phyloP scores from a whole-genome alignment of 92 coral and sea anemone genomes.

The Phenganax subtilis region DNA sequence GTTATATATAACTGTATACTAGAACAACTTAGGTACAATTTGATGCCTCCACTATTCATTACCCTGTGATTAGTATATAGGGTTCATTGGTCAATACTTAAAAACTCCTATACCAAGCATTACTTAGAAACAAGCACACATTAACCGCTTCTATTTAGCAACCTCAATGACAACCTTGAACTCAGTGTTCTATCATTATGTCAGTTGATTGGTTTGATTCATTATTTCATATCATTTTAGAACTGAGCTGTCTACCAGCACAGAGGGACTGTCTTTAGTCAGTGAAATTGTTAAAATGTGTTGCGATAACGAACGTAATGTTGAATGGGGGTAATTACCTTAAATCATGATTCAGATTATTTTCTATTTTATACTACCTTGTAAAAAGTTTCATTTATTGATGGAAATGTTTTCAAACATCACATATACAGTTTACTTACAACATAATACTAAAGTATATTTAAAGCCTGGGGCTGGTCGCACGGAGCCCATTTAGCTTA shows the following conservation, averaged over 20 bases:
- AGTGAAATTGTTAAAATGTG: constrained; percentile 71
- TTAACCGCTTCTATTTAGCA: too few species aligned
- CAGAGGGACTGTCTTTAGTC: constrained; percentile 59
- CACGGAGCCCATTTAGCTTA: too few species aligned
- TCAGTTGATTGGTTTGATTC: background rate
- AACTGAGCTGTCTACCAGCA: constrained; percentile 49
- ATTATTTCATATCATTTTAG: constrained; percentile 32
- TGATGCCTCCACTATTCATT: background rate
- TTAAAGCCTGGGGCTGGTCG: too few species aligned
- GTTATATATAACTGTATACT: constrained; percentile 78
- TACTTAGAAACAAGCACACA: too few species aligned
- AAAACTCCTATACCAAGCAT: background rate
- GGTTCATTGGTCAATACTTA: background rate
- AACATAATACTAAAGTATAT: background rate
- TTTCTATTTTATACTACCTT: background rate
- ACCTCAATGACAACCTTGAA: background rate
- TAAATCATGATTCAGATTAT: background rate
- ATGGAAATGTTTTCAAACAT: too few species aligned
- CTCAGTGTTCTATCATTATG: background rate
- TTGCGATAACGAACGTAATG: constrained; percentile 54
- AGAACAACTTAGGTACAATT: constrained; percentile 52
- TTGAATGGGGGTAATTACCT: constrained; percentile 90
- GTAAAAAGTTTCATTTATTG: background rate
- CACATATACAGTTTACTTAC: background rate
- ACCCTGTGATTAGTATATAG: background rate